Evolutionary conservation across 2,888 invertebrate genomes (phyloP).

Genomic region (Leistus spinibarbis): DNA sequence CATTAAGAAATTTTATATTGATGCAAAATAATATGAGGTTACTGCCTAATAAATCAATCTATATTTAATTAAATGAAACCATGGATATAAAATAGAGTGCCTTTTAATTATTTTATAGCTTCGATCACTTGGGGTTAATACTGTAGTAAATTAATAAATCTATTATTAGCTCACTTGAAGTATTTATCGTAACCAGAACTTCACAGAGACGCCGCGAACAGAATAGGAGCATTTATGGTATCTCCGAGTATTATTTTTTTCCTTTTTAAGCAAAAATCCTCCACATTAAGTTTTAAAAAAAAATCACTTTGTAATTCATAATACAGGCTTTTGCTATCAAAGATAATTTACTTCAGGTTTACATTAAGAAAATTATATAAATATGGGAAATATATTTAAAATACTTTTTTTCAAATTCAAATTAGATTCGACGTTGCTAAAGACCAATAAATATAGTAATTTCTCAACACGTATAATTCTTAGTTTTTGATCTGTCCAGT

Average conservation of each 20-base stretch:
- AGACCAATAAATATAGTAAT: neutral
- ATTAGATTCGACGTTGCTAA: neutral
- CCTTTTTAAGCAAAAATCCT: too few species aligned
- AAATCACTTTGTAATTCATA: too few species aligned
- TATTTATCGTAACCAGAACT: neutral
- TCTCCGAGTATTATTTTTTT: neutral
- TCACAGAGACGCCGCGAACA: neutral
- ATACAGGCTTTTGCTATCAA: too few species aligned
- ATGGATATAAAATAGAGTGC: too few species aligned
- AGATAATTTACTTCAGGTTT: too few species aligned
- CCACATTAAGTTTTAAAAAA: too few species aligned
- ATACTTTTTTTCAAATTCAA: neutral
- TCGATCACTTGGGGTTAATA: too few species aligned
- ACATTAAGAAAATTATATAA: too few species aligned
- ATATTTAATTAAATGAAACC: neutral
- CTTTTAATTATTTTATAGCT: too few species aligned
- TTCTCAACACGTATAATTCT: neutral
- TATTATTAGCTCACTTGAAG: neutral
- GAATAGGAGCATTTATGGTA: neutral
- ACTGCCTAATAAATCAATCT: neutral
- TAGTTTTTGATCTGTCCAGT: constrained; percentile 1
- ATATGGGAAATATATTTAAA: neutral
- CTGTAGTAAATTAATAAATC: neutral
- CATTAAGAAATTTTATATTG: too few species aligned
- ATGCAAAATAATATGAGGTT: neutral